A percentile compares a stretch with the other conserved stretches of the same genome.
These are phyloP conservation scores for Apis florea DNA, from an alignment of 1,140 invertebrate genomes.

Conservation along the genomic window DNA sequence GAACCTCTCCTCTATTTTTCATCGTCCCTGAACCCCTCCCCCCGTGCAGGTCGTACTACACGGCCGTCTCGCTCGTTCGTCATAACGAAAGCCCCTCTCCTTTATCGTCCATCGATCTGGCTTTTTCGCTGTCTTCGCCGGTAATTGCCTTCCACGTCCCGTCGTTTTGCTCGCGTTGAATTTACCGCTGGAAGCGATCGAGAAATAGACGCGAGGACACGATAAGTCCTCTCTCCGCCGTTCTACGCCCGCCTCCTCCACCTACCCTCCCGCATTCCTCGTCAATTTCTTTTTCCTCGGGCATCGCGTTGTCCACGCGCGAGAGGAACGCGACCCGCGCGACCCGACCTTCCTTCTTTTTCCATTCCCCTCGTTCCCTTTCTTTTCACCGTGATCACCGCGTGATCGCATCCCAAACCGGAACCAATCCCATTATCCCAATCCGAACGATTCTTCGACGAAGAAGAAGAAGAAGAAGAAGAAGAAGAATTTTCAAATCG, in stretches of 20 bases:
- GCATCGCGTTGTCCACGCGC: constrained; percentile 24
- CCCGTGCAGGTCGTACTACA: neutral
- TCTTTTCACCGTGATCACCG: constrained; percentile 40
- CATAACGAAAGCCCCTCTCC: constrained; percentile 18
- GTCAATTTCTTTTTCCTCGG: constrained; percentile 50
- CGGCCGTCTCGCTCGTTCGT: constrained; percentile 8
- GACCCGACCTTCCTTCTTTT: constrained; percentile 55
- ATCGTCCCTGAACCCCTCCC: neutral
- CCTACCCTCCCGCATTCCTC: constrained; percentile 47
- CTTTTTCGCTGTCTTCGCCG: constrained; percentile 11
- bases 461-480: no score
- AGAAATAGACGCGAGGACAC: constrained; percentile 50
- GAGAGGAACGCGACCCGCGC: constrained; percentile 50
- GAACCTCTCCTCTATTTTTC: constrained; percentile 5
- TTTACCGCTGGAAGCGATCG: constrained; percentile 55
- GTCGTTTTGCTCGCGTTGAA: constrained; percentile 48
- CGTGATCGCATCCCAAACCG: constrained; percentile 2
- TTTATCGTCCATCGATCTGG: constrained; percentile 29
- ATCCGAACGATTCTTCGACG: neutral
- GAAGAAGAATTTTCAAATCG: neutral
- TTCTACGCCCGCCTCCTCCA: constrained; percentile 30
- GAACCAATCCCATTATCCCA: constrained; percentile 28
- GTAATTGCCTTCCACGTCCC: constrained; percentile 40
- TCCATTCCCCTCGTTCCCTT: constrained; percentile 21
- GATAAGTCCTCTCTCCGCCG: constrained; percentile 46